phyloP scores from a whole-genome alignment of 2,797 vertebrate genomes.

The Silurus aristotelis region DNA sequence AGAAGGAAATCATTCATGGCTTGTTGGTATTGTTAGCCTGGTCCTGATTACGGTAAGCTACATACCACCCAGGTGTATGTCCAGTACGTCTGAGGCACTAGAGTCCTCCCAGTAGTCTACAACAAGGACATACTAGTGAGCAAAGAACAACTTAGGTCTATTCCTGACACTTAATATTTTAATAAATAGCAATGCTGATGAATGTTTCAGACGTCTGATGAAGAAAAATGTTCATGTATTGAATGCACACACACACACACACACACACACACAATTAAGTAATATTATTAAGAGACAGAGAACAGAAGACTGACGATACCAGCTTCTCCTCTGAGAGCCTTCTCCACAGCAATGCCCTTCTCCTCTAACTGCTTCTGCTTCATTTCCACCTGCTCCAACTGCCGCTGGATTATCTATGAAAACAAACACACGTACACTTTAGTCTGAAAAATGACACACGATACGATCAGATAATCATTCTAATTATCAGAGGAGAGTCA shows the following conservation, averaged over 20 bases:
- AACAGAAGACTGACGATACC: constrained; percentile 71
- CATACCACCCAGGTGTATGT: constrained; percentile 93
- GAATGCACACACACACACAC: not conserved
- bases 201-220: not conserved
- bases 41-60: constrained; percentile 49
- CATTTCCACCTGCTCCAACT: constrained; percentile 94
- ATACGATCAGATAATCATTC: not conserved
- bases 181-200: not conserved
- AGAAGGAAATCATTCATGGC: constrained; percentile 11
- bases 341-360: constrained; percentile 90
- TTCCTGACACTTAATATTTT: not conserved
- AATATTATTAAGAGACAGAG: not conserved
- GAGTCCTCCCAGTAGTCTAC: constrained; percentile 97
- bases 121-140: constrained; percentile 83
- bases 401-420: constrained; percentile 89
- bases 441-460: not conserved
- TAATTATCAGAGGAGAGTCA: not conserved
- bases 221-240: not conserved
- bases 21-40: constrained; percentile 30
- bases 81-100: constrained; percentile 83
- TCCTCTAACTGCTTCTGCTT: constrained; percentile 92
- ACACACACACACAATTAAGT: not conserved
- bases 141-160: constrained; percentile 52
- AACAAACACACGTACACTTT: not conserved
- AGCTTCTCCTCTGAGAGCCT: constrained; percentile 92